Conservation (phyloP, 2,113 vertebrate species). For the Sinosuthora webbiana region DNA sequence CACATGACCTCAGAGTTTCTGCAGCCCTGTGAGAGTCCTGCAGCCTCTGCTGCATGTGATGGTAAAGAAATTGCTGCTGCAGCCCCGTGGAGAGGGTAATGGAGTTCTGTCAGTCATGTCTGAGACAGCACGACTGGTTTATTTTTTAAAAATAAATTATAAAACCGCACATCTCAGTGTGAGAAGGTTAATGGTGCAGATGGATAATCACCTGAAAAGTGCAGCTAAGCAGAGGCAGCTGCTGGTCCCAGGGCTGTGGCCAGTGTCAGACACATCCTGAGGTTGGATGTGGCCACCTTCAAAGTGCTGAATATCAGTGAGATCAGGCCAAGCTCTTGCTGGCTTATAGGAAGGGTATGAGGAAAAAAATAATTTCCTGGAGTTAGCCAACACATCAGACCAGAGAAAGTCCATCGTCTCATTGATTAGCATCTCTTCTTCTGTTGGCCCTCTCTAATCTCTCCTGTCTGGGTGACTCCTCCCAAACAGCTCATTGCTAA, state of each 20-base stretch:
- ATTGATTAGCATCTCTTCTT: conserved; percentile 13
- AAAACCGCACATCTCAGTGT: background rate
- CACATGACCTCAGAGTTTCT: conserved; percentile 20
- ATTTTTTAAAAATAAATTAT: background rate
- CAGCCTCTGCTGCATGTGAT: background rate
- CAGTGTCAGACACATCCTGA: background rate
- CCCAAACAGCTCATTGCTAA: conserved; percentile 5
- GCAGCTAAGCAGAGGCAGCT: background rate
- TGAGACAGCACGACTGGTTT: background rate
- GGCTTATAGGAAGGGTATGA: background rate
- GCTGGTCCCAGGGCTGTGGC: background rate
- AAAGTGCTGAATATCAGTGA: background rate
- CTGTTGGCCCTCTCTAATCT: conserved; percentile 16
- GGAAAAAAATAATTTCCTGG: conserved; percentile 26
- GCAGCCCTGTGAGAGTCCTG: background rate
- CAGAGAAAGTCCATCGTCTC: conserved; percentile 36
- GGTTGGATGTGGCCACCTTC: conserved; percentile 6
- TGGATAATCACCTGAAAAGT: background rate
- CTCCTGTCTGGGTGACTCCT: background rate
- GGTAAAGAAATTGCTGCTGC: background rate
- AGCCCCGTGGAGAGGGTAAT: background rate
- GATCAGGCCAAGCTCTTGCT: background rate
- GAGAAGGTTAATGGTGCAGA: background rate
- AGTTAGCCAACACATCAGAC: conserved; percentile 14
- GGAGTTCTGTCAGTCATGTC: background rate